Conservation (phyloP, 35 echinoderm and acorn worm genomes). For the Diadema setosum region DNA sequence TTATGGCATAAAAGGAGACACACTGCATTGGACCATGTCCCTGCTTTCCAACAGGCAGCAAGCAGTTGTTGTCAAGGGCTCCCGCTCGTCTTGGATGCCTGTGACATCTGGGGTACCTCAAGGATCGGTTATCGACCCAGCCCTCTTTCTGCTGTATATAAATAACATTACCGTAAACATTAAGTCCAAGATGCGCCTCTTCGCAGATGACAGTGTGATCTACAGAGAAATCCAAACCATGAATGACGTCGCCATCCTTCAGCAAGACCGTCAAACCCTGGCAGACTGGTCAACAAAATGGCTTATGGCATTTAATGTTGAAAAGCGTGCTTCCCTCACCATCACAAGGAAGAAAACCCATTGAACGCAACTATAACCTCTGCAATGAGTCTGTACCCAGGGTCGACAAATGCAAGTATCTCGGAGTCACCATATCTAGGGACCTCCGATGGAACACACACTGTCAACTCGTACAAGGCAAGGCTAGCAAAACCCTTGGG, state of each 20-base stretch:
- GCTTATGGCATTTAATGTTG: constrained; percentile 16
- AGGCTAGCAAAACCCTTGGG: constrained; percentile 20
- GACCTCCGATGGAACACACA: constrained; percentile 29
- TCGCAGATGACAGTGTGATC: constrained; percentile 48
- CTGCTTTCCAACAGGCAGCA: neutral
- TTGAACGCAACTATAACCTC: neutral
- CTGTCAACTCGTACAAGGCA: neutral
- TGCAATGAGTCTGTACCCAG: neutral
- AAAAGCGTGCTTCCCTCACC: neutral
- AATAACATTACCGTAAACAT: constrained; percentile 19
- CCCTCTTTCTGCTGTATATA: neutral
- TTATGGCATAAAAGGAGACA: neutral
- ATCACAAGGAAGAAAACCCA: constrained; percentile 36
- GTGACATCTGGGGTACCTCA: neutral
- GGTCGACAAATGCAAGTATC: neutral
- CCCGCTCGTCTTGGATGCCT: neutral
- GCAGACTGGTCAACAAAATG: too few relatives aligned
- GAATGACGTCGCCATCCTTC: constrained; percentile 13
- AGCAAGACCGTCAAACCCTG: neutral
- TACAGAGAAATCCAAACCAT: constrained; percentile 9
- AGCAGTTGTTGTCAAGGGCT: neutral
- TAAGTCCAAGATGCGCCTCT: neutral
- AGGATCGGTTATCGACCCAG: constrained; percentile 12
- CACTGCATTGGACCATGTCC: neutral
- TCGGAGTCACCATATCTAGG: constrained; percentile 11